Base-by-base conservation (phyloP, 1,140 invertebrate genomes). In the Scaptomyza hsui region DNA sequence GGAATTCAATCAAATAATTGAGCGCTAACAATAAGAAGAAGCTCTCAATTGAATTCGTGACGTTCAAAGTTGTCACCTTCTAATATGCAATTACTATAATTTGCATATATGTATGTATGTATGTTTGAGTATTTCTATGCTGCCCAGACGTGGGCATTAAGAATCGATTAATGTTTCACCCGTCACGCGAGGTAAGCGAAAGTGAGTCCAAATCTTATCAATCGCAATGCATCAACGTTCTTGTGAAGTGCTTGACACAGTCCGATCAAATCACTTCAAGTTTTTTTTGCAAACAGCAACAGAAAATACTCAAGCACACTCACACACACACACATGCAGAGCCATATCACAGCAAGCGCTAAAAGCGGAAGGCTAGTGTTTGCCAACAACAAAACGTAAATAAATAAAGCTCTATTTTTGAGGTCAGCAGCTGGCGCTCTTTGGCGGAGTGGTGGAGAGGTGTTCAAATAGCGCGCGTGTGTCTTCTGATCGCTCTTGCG, bases 331-430 rank as follows among this genome's bases (percentile, higher is more conserved):
- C 39, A 9, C 21, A 19, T 19, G 37, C 12, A 13, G 15, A 32
- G n/a, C 29, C 2, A 55, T 42, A 47, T 37, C 29, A 55, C 45
- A 52, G 44, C 12, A 49, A 49, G 44, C 57, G 21, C 24, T 44
- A 42, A 47, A 48, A 69, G 65, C 57, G 60, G 61, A 64, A 51
- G 63, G 63, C 63, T 15, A 9, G 35, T 16, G 29, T 10, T 12
- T 15, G 41, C 19, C 41, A 64, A 71, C 61, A 65, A 59, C 47
- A 71, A 65, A 65, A 15, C 53, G 47, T 51, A 65, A 49, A 65
- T 56, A 56, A 64, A 65, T 56, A 56, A 64, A 71, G 68, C 61
- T 56, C 37, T 51, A 52, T 59, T 65, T 29, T 65, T 71, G 47
- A 71, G 68, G 68, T 71, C 68, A 71, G 26, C 42, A 10, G 29